Base-by-base conservation (phyloP, 2,113 vertebrate genomes). In the Neolamprologus sp. region DNA sequence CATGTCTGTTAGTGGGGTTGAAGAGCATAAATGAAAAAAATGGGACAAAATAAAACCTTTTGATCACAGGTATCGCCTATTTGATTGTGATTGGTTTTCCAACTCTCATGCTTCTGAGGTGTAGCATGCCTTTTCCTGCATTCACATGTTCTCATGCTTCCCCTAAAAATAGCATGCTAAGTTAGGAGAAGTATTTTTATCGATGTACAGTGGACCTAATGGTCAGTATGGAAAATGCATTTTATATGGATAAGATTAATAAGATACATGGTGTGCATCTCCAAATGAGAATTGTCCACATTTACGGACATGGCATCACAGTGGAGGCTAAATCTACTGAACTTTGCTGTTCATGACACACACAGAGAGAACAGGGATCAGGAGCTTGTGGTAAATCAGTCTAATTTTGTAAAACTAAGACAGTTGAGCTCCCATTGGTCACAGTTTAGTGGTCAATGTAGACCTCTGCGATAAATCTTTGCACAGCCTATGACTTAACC, bases 261-360 rank as follows among this genome's bases (percentile, higher is more conserved):
- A 73, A 16, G 68, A 73, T 26, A 42, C 40, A 73, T 73, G 14
- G 13, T 45, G 37, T 73, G 40, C 40, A 28, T 73, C 21, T 73
- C 68, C 68, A 73, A 47, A 45, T 73, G 68, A 73, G 9, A 73
- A 28, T 47, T 75, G 14, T 47, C 21, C 68, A 28, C 68, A 17
- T 75, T 75, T 47, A 75, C 4, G 4, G 21, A 75, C 21, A 75
- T 75, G 68, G 21, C 40, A 75, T 75, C 23, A 45, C 68, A 47
- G 68, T 17, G 40, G 68, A 7, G 40, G 40, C 4, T 45, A 17
- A 26, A 26, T 45, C 21, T 47, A 75, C 42, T 75, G 71, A 7
- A 5, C 23, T 28, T 75, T 28, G 23, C 23, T 47, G 6, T 47
- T 47, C 2, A 12, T 47, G 23, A 75, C 9, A 19, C 11, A 5